These are phyloP conservation scores for Carassius gibelio DNA, from an alignment of 2,113 vertebrate genomes.

Conservation along the genomic window DNA sequence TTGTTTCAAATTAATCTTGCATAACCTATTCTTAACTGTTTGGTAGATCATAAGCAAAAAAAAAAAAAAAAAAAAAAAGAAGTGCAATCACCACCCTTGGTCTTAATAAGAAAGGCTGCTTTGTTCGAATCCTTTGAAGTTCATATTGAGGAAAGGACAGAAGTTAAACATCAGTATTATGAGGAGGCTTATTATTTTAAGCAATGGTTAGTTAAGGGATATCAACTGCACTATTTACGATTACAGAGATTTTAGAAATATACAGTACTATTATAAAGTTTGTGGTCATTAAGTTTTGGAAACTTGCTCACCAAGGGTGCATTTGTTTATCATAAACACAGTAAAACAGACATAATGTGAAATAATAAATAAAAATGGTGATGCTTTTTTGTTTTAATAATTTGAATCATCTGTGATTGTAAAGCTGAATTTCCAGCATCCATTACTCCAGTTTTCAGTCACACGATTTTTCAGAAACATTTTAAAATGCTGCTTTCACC, in stretches of 20 bases:
- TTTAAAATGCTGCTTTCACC: neutral
- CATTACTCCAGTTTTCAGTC: neutral
- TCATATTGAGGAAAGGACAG: neutral
- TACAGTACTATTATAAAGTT: neutral
- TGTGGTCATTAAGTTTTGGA: neutral
- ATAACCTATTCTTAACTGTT: neutral
- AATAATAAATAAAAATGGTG: neutral
- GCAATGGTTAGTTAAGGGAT: neutral
- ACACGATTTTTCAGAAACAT: neutral
- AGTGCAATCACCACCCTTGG: neutral
- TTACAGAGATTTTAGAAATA: neutral
- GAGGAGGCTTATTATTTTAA: neutral
- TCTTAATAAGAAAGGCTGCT: neutral
- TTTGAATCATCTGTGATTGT: neutral
- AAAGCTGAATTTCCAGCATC: neutral
- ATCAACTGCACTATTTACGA: neutral
- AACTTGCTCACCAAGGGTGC: neutral
- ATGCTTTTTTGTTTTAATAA: neutral
- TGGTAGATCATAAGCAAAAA: neutral
- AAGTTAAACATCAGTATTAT: too few species aligned
- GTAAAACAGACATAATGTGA: neutral
- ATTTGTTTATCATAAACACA: neutral
- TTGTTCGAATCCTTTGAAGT: constrained; percentile 1
- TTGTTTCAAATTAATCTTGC: neutral
- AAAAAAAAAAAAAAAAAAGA: neutral